phyloP scores from a whole-genome alignment of 1,140 invertebrate genomes.

The Cotesia chilonis region DNA sequence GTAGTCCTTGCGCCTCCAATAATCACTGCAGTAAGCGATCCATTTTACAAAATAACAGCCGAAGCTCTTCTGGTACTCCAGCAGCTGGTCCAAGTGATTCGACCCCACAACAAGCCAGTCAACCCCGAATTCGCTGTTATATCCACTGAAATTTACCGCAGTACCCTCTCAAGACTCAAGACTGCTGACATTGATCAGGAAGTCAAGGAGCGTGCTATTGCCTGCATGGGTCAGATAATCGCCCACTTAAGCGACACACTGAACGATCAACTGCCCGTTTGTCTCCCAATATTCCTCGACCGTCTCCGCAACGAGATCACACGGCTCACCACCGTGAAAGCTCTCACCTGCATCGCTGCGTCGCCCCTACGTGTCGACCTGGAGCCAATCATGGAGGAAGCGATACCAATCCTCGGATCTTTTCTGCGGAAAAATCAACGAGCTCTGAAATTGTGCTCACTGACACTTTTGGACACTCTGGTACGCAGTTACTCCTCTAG shows the following conservation, averaged over 20 bases:
- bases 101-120: conserved; percentile 75
- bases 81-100: conserved; percentile 92
- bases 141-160: conserved; percentile 83
- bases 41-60: conserved; percentile 98
- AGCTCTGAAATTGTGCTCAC: conserved; percentile 89
- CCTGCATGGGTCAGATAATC: conserved; percentile 96
- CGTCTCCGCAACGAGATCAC: conserved; percentile 96
- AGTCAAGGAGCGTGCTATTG: conserved; percentile 97
- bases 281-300: conserved; percentile 94
- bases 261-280: conserved; percentile 79
- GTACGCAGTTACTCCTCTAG: conserved; percentile 83
- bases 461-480: conserved; percentile 90
- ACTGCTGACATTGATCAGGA: conserved; percentile 98
- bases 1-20: conserved; percentile 86
- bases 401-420: conserved; percentile 89
- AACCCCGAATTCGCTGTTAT: conserved; percentile 82
- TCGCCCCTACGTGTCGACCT: conserved; percentile 90
- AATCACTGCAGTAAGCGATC: conserved; percentile 88
- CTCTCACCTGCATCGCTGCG: conserved; percentile 91
- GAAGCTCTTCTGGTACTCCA: conserved; percentile 93
- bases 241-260: conserved; percentile 87
- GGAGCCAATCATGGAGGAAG: conserved; percentile 85
- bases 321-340: conserved; percentile 93
- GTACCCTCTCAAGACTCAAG: conserved; percentile 84
- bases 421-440: conserved; percentile 98